phyloP scores from a whole-genome alignment of 2,797 vertebrate species.

The Xenops minutus region DNA sequence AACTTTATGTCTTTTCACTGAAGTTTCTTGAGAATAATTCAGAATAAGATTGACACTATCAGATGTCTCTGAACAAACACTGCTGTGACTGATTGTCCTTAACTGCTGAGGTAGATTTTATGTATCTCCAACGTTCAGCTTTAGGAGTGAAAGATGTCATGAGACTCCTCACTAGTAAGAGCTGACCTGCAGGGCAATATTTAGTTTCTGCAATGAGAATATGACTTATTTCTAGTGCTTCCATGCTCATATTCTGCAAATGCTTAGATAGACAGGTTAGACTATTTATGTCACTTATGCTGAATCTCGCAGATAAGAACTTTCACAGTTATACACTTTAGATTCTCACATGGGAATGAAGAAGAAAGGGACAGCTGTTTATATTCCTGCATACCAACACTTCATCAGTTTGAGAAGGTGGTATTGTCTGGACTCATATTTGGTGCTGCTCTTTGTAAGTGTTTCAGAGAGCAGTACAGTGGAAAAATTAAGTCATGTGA shows the following conservation, averaged over 20 bases:
- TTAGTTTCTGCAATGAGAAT: not conserved
- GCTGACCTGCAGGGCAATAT: not conserved
- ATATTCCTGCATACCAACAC: not conserved
- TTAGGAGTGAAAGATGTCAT: not conserved
- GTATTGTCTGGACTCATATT: not conserved
- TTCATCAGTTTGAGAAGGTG: not conserved
- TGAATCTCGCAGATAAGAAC: not conserved
- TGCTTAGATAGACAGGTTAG: not conserved
- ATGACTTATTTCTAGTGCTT: not conserved
- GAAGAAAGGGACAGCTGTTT: not conserved
- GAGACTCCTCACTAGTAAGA: not conserved
- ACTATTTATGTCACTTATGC: not conserved
- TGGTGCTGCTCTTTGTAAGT: not conserved
- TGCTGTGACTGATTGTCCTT: not conserved
- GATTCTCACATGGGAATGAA: not conserved
- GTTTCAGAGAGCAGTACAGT: not conserved
- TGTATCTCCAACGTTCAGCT: not conserved
- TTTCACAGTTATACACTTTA: not conserved
- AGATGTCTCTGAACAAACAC: not conserved
- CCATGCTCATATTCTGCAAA: not conserved
- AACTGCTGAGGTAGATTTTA: not conserved
- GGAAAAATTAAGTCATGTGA: not conserved
- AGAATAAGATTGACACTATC: not conserved
- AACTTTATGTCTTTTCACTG: not conserved
- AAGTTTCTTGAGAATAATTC: not conserved